phyloP scores from a whole-genome alignment of 2,888 invertebrate genomes.

The Euplagia quadripunctaria region DNA sequence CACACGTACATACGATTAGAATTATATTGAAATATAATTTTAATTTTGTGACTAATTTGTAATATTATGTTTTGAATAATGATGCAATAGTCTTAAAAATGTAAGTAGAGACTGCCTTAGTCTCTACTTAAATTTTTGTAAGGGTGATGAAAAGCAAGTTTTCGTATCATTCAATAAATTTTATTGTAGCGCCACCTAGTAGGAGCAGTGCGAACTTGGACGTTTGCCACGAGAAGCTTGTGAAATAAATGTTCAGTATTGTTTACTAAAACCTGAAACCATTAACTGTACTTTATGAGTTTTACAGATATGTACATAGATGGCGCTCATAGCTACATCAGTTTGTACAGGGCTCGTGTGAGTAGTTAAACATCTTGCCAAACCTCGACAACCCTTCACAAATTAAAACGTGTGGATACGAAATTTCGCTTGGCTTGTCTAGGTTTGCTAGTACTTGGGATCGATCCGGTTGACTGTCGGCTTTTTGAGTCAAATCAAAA shows the following conservation, averaged over 20 bases:
- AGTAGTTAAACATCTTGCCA: background rate
- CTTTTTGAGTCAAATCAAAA: no score
- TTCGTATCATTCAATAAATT: background rate
- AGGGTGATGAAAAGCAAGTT: no score
- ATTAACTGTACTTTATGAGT: constrained; percentile 2
- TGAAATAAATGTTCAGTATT: constrained; percentile 31
- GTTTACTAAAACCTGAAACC: constrained; percentile 27
- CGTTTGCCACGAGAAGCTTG: constrained; percentile 35
- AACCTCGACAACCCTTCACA: background rate
- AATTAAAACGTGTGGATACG: background rate
- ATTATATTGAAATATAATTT: no score
- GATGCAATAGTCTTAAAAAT: no score
- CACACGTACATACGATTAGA: no score
- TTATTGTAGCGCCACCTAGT: constrained; percentile 52
- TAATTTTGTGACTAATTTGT: no score
- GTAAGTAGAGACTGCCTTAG: no score
- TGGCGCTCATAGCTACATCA: constrained; percentile 33
- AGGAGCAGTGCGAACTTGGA: constrained; percentile 41
- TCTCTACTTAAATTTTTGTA: no score
- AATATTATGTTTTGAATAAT: no score
- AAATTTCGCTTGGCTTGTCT: no score
- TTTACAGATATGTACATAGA: constrained; percentile 29
- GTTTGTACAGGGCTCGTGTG: background rate
- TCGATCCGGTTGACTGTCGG: no score
- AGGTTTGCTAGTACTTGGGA: no score